Evolutionary conservation across 2,888 invertebrate species (phyloP).

Genomic region (Darwinula stevensoni): DNA sequence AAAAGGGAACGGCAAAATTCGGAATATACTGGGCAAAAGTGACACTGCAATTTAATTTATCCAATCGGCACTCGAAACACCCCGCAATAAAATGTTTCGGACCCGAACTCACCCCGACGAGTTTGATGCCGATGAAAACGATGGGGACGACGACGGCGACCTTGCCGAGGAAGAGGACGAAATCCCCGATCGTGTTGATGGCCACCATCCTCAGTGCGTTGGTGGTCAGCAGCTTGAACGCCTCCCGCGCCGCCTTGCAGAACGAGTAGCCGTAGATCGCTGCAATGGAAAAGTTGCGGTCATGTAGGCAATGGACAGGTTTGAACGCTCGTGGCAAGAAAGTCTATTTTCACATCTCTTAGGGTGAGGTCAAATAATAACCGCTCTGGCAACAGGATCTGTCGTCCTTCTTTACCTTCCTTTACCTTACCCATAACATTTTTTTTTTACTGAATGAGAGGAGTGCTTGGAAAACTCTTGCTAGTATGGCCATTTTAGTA

Average conservation of each 20-base stretch:
- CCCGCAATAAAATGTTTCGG: too few species aligned
- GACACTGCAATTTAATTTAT: not conserved
- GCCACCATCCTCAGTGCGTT: slow-evolving; percentile 33
- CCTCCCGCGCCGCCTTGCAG: slow-evolving; percentile 27
- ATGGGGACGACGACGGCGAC: slow-evolving; percentile 29
- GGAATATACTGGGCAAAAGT: not conserved
- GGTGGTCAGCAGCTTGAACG: slow-evolving; percentile 26
- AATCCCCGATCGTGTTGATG: slow-evolving; percentile 42
- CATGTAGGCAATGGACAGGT: slow-evolving; percentile 1
- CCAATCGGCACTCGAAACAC: not conserved
- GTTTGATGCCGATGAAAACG: slow-evolving; percentile 26
- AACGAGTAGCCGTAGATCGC: slow-evolving; percentile 34
- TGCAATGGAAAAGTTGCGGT: slow-evolving; percentile 14
- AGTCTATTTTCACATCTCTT: too few species aligned
- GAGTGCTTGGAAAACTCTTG: too few species aligned
- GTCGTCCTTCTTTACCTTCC: too few species aligned
- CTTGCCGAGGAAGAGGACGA: slow-evolving; percentile 35
- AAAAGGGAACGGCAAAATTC: too few species aligned
- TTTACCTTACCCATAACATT: too few species aligned
- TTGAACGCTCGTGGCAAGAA: too few species aligned
- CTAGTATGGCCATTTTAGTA: too few species aligned
- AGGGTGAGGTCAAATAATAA: too few species aligned
- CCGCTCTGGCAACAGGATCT: too few species aligned
- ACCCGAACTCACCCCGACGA: slow-evolving; percentile 22
- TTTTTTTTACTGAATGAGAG: too few species aligned